Percentiles rank a stretch among this genome's conserved stretches.
Conservation (phyloP, 2,888 invertebrate genomes). For the Tyria jacobaeae region DNA sequence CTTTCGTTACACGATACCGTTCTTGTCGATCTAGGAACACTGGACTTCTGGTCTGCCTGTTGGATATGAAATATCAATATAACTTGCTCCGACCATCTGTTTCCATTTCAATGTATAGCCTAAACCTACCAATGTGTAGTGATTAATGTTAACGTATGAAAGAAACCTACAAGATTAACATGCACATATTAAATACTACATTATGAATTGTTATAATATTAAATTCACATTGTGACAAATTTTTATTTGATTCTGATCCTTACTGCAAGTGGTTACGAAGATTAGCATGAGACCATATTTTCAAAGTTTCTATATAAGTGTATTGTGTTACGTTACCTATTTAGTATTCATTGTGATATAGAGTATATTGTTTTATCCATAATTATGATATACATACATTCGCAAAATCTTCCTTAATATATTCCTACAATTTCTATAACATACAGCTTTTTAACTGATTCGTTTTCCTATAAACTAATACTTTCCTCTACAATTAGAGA, state of each 20-base stretch:
- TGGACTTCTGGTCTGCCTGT: conserved; percentile 1
- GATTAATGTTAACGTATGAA: background rate
- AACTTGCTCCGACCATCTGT: background rate
- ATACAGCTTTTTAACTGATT: background rate
- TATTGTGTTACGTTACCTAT: background rate
- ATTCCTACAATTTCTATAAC: background rate
- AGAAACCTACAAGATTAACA: background rate
- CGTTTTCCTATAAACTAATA: background rate
- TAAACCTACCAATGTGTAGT: conserved; percentile 3
- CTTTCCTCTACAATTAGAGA: too few relatives aligned
- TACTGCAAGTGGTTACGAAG: background rate
- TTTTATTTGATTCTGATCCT: too few relatives aligned
- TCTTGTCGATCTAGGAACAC: background rate
- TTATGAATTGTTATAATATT: background rate
- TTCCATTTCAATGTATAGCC: conserved; percentile 9
- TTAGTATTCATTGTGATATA: background rate
- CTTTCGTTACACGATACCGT: background rate
- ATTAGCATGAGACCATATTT: too few relatives aligned
- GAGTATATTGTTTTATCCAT: background rate
- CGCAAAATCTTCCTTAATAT: background rate
- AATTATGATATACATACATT: background rate
- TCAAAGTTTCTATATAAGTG: too few relatives aligned
- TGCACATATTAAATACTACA: background rate
- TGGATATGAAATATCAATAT: background rate
- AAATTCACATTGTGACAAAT: conserved; percentile 4